Evolutionary conservation across 2,888 invertebrate species (phyloP).

Genomic region (Urechis unicinctus): DNA sequence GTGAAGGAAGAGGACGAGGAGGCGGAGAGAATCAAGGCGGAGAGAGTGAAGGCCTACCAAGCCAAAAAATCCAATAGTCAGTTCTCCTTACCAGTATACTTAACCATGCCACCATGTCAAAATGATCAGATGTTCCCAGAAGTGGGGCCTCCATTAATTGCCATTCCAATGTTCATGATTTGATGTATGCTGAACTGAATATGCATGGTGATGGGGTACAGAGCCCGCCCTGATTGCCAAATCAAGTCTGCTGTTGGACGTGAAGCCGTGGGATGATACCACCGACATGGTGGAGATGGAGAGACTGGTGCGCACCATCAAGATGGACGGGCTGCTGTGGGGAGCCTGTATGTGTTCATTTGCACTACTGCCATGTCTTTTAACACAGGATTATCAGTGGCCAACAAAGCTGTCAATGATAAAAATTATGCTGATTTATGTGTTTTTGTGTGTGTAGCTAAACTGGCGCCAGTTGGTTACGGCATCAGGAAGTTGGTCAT

Average conservation of each 20-base stretch:
- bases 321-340: conserved; percentile 94
- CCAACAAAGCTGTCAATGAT: too few relatives aligned
- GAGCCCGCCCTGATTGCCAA: conserved; percentile 89
- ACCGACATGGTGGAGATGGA: conserved; percentile 91
- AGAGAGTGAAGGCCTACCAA: conserved; percentile 83
- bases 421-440: too few relatives aligned
- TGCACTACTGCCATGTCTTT: too few relatives aligned
- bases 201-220: too few relatives aligned
- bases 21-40: conserved; percentile 75
- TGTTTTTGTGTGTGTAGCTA: too few relatives aligned
- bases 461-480: conserved; percentile 89
- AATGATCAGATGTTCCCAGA: too few relatives aligned
- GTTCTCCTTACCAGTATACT: conserved; percentile 4
- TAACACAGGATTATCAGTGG: too few relatives aligned
- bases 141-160: too few relatives aligned
- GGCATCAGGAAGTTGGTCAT: conserved; percentile 78
- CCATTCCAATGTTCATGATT: neutral
- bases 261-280: conserved; percentile 98
- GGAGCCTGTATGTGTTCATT: too few relatives aligned
- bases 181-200: neutral
- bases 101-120: too few relatives aligned
- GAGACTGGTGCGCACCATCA: conserved; percentile 54
- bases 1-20: conserved; percentile 69
- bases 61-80: conserved; percentile 85
- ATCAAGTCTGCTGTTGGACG: conserved; percentile 87